phyloP scores from a whole-genome alignment of 2,888 invertebrate species.

The Trissoscelio sp. region DNA sequence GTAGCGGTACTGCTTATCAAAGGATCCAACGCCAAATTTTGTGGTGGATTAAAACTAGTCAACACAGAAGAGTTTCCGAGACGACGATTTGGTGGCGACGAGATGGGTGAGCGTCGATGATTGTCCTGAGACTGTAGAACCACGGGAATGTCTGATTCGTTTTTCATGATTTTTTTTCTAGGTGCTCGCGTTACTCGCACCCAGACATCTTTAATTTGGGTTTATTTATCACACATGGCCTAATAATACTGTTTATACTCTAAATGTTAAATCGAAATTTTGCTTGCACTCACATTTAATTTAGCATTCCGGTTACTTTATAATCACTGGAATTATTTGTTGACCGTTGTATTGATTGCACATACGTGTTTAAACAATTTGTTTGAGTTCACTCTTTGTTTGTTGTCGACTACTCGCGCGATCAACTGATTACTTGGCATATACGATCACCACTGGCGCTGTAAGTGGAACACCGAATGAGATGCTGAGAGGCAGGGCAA shows the following conservation, averaged over 20 bases:
- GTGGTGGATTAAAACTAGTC: conserved; percentile 40
- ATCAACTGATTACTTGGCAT: conserved; percentile 52
- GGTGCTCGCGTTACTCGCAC: conserved; percentile 7
- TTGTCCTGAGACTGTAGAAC: conserved; percentile 71
- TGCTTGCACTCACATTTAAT: too few species aligned
- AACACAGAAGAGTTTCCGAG: conserved; percentile 33
- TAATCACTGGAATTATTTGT: too few species aligned
- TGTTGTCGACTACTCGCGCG: conserved; percentile 35
- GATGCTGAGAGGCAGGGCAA: conserved; percentile 33
- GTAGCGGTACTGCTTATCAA: too few species aligned
- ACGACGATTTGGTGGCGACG: conserved; percentile 38
- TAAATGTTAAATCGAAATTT: too few species aligned
- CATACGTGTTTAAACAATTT: conserved; percentile 2
- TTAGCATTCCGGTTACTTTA: too few species aligned
- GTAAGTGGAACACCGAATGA: conserved; percentile 42
- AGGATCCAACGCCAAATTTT: conserved; percentile 71
- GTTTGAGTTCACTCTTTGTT: conserved; percentile 44
- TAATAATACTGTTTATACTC: not conserved
- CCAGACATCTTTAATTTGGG: not conserved
- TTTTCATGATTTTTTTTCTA: conserved; percentile 75
- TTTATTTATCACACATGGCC: not conserved
- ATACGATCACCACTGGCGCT: conserved; percentile 51
- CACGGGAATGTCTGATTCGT: conserved; percentile 76
- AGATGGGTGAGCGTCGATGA: conserved; percentile 38
- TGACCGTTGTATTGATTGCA: conserved; percentile 6